These are phyloP conservation scores for Zeuzera pyrina DNA, from an alignment of 2,888 invertebrate species.

Conservation along the genomic window DNA sequence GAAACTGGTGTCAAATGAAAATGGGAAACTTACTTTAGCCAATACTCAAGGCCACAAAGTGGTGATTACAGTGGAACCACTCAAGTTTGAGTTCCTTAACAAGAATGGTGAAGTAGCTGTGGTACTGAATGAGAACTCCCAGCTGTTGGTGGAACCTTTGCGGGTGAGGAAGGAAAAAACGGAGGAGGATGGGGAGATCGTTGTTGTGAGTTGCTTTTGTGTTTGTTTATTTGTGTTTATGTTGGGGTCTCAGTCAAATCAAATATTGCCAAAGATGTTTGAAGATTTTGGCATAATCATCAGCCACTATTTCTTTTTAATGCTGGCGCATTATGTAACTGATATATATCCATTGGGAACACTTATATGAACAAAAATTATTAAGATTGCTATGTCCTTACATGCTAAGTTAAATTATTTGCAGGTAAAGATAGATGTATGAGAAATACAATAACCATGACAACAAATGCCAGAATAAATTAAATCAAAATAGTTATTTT, in stretches of 20 bases:
- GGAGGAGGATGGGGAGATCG: constrained; percentile 44
- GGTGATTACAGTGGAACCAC: constrained; percentile 81
- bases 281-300: too few species aligned
- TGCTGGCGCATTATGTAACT: too few species aligned
- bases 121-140: constrained; percentile 89
- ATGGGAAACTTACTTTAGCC: constrained; percentile 35
- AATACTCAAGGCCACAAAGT: constrained; percentile 57
- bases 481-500: too few species aligned
- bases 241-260: not conserved
- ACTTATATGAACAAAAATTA: too few species aligned
- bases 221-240: constrained; percentile 7
- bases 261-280: too few species aligned
- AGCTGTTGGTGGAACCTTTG: constrained; percentile 93
- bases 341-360: too few species aligned
- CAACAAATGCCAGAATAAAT: too few species aligned
- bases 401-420: too few species aligned
- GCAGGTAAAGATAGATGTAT: too few species aligned
- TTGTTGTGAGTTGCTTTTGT: constrained; percentile 36
- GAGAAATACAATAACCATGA: too few species aligned
- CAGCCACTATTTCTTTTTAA: too few species aligned
- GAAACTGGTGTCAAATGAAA: constrained; percentile 42
- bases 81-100: constrained; percentile 87
- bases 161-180: constrained; percentile 75
- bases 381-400: too few species aligned
- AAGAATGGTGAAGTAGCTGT: constrained; percentile 80